These are phyloP conservation scores for Lepisosteus oculatus DNA, from an alignment of 2,113 vertebrate genomes.

Conservation along the genomic window DNA sequence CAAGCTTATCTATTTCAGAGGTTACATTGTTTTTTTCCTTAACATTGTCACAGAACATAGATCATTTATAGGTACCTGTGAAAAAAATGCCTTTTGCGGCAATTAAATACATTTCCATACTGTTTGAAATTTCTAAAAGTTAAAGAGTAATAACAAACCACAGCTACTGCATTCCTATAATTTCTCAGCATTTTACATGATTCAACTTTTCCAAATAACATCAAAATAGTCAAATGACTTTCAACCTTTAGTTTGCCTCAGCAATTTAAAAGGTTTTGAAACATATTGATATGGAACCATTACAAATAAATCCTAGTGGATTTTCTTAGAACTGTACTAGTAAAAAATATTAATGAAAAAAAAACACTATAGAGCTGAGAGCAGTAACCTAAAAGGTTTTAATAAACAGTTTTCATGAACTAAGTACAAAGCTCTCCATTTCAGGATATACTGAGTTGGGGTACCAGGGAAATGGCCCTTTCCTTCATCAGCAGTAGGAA, in stretches of 20 bases:
- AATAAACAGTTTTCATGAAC: background rate
- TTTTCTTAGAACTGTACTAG: background rate
- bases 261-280: conserved; percentile 40
- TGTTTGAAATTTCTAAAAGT: no score
- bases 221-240: conserved; percentile 55
- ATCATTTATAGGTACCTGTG: no score
- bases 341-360: background rate
- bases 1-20: no score
- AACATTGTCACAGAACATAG: no score
- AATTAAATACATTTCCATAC: no score
- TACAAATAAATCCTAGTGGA: conserved; percentile 5
- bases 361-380: no score
- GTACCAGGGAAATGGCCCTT: conserved; percentile 2
- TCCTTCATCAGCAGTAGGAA: background rate
- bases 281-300: background rate
- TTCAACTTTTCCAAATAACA: conserved; percentile 61
- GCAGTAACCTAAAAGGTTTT: background rate
- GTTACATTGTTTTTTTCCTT: no score
- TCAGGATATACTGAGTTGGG: background rate
- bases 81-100: no score
- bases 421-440: background rate
- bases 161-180: background rate
- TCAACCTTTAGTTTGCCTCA: conserved; percentile 33
- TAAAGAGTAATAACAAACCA: no score
- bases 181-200: conserved; percentile 30